Evolutionary conservation across 2,888 invertebrate species (phyloP).

Genomic region (Carabus problematicus): DNA sequence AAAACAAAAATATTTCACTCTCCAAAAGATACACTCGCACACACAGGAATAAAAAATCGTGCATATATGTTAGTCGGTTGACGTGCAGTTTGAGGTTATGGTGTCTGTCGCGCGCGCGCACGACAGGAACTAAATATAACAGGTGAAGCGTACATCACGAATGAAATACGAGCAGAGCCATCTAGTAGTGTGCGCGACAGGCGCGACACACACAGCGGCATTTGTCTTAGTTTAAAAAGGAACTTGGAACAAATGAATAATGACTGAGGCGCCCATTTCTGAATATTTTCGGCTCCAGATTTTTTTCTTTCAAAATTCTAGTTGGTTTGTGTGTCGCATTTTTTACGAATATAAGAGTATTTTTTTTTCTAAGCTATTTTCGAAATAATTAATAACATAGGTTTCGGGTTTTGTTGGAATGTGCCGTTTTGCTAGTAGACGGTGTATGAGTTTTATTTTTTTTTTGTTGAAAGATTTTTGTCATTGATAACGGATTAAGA

Average conservation of each 20-base stretch:
- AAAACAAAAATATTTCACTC: constrained; percentile 24
- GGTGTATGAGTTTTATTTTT: neutral
- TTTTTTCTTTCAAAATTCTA: too few relatives aligned
- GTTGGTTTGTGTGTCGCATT: constrained; percentile 17
- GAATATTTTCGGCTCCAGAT: constrained; percentile 44
- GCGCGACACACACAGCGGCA: constrained; percentile 51
- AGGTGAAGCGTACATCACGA: constrained; percentile 44
- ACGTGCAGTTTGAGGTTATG: neutral
- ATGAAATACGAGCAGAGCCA: constrained; percentile 45
- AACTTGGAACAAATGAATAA: constrained; percentile 52
- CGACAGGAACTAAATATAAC: constrained; percentile 43
- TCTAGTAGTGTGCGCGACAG: constrained; percentile 49
- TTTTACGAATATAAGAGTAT: constrained; percentile 2
- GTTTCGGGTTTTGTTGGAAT: neutral
- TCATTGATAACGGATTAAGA: constrained; percentile 9
- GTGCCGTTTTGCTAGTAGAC: neutral
- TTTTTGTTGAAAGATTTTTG: neutral
- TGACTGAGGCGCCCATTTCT: constrained; percentile 48
- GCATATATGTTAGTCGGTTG: neutral
- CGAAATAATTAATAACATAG: constrained; percentile 37
- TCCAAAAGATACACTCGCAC: neutral
- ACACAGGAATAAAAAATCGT: constrained; percentile 12
- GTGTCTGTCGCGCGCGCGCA: neutral
- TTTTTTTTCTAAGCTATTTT: constrained; percentile 31
- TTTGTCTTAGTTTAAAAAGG: constrained; percentile 50